Evolutionary conservation across 1,140 invertebrate genomes (phyloP).

Genomic region (Planococcus citri): DNA sequence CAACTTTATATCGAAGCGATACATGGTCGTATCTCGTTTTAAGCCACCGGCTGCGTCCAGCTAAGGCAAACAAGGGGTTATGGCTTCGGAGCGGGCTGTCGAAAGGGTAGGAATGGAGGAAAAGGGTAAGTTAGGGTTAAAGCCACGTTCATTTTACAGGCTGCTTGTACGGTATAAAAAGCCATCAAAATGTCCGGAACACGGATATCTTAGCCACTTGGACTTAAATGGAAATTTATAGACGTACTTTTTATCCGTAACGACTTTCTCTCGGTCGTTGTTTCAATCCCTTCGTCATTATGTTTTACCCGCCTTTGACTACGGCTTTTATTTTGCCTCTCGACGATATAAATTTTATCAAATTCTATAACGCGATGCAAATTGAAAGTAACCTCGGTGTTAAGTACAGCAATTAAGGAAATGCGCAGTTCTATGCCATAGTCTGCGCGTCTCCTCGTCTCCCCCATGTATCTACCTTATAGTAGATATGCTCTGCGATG

Average conservation of each 20-base stretch:
- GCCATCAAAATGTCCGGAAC: slow-evolving; percentile 18
- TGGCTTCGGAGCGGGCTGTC: background rate
- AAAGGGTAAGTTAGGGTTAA: slow-evolving; percentile 3
- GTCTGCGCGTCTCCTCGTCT: too few relatives aligned
- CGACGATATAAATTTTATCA: background rate
- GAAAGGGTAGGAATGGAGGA: background rate
- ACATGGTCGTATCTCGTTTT: slow-evolving; percentile 15
- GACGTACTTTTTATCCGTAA: slow-evolving; percentile 20
- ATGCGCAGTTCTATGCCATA: too few relatives aligned
- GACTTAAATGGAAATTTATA: slow-evolving; percentile 20
- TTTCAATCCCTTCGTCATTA: slow-evolving; percentile 15
- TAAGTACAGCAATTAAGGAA: too few relatives aligned
- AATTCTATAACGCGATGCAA: background rate
- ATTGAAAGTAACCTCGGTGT: background rate
- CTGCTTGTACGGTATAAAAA: slow-evolving; percentile 11
- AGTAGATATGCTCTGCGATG: too few relatives aligned
- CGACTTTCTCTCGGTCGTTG: slow-evolving; percentile 17
- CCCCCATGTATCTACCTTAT: too few relatives aligned
- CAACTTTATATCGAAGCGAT: slow-evolving; percentile 11
- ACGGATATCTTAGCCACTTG: slow-evolving; percentile 20
- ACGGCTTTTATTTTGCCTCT: background rate
- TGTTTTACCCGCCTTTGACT: background rate
- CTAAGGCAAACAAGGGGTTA: slow-evolving; percentile 11
- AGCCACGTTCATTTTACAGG: background rate
- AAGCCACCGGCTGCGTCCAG: slow-evolving; percentile 12